phyloP scores from a whole-genome alignment of 2,888 invertebrate species.

The Hetaerina titia region DNA sequence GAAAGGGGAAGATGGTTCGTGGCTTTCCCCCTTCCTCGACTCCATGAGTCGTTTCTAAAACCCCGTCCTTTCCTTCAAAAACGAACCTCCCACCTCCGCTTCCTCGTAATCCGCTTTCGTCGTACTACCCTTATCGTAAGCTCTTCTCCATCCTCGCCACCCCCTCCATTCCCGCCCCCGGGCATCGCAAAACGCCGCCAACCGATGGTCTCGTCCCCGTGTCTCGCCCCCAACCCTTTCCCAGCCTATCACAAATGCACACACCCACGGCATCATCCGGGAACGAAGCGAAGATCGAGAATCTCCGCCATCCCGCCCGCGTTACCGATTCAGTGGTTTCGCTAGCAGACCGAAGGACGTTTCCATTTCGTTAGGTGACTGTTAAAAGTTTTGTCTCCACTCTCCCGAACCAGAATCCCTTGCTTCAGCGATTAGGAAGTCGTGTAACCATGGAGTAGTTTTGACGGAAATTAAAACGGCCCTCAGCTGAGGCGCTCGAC shows the following conservation, averaged over 20 bases:
- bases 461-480: background rate
- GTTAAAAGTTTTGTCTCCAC: background rate
- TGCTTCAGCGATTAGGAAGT: background rate
- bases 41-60: background rate
- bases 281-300: background rate
- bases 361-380: background rate
- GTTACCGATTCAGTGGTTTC: background rate
- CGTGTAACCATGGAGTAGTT: background rate
- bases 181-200: no score
- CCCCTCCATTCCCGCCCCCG: background rate
- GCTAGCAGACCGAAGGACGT: background rate
- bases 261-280: background rate
- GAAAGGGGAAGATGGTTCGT: background rate
- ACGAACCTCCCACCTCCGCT: background rate
- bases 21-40: background rate
- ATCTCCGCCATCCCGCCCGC: background rate
- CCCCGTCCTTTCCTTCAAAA: background rate
- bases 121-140: background rate
- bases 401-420: no score
- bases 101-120: background rate
- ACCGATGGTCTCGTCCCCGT: no score
- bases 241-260: no score
- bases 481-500: no score
- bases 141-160: background rate
- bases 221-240: no score